A percentile compares a stretch with the other conserved stretches of the same genome.
phyloP scores from a whole-genome alignment of 1,140 invertebrate genomes.

The Drosophila micromelanica region DNA sequence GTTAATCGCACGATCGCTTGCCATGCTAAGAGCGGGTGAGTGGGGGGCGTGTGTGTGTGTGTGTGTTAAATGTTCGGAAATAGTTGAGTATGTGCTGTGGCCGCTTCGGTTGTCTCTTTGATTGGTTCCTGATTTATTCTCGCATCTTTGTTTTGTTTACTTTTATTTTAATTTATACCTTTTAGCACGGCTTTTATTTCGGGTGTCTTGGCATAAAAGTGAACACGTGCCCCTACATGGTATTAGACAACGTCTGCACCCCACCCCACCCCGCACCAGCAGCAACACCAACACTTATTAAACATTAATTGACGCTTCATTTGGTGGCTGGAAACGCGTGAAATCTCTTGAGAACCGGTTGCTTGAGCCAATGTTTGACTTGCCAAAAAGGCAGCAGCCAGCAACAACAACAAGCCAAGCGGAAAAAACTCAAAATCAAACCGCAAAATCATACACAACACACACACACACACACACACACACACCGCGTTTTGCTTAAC shows the following conservation, averaged over 20 bases:
- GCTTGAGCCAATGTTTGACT: conserved; percentile 35
- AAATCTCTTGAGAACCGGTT: conserved; percentile 81
- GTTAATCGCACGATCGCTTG: conserved; percentile 64
- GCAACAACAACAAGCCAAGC: conserved; percentile 7
- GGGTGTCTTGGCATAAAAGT: conserved; percentile 7
- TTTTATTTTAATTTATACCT: neutral
- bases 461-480: conserved; percentile 29
- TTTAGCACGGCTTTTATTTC: conserved; percentile 10
- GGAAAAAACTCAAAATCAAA: conserved; percentile 32
- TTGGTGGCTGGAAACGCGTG: conserved; percentile 62
- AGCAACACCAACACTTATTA: conserved; percentile 48
- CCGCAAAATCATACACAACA: conserved; percentile 49
- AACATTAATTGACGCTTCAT: conserved; percentile 76
- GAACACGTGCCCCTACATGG: conserved; percentile 46
- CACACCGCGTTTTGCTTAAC: conserved; percentile 54
- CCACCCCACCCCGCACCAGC: too few relatives aligned
- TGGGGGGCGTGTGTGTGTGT: neutral
- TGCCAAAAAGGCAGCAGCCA: conserved; percentile 35
- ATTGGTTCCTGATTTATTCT: conserved; percentile 20
- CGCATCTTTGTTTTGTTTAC: conserved; percentile 32
- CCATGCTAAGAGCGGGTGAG: neutral
- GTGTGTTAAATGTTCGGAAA: conserved; percentile 29
- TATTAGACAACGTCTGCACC: conserved; percentile 3
- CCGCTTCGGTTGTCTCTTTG: neutral
- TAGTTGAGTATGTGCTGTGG: conserved; percentile 21